Evolutionary conservation across 2,888 invertebrate species (phyloP), one percentile per base, ranked within the genome.

Genomic region (Drepanosiphum platanoidis): DNA sequence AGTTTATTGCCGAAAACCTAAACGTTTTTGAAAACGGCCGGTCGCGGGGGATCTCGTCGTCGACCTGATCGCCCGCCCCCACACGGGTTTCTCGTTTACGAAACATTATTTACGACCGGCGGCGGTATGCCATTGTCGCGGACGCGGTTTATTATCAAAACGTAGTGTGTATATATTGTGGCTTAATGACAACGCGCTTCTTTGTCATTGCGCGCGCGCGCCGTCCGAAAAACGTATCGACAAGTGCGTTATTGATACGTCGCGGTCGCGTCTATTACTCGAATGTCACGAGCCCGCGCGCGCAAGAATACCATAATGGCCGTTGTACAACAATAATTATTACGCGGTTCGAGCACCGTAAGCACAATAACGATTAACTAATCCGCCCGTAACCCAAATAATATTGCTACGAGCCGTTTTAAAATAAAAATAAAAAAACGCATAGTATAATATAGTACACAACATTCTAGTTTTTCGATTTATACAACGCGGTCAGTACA

Each of bases 331-430:
- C n/a, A n/a, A n/a, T n/a, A n/a, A n/a, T n/a, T n/a, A n/a, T 74
- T 74, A 52, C 74, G 32, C 18, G 22, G 34, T 32, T 46, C 34
- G 34, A 74, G 74, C 52, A 52, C 22, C 22, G 52, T 52, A 52
- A 34, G 74, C 52, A 74, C 34, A 74, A 74, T 46, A 39, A 78
- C 13, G 27, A 64, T 64, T 61, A 77, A 66, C 15, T 36, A 77
- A 78, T 78, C 4, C 64, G n/a, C 22, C 18, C 11, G 22, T 64
- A 78, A 64, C 61, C 77, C 22, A 78, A 78, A 78, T 64, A 78
- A 64, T n/a, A n/a, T 42, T 78, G 39, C 5, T 18, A 78, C 5
- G 61, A 77, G 77, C 39, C 27, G 27, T 61, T 52, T 52, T 9
- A 52, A 52, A 52, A 58, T 74, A 52, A 52, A 34, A n/a, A 75